Base-by-base conservation (phyloP, 2,888 invertebrate species). In the Caenorhabditis sp. region DNA sequence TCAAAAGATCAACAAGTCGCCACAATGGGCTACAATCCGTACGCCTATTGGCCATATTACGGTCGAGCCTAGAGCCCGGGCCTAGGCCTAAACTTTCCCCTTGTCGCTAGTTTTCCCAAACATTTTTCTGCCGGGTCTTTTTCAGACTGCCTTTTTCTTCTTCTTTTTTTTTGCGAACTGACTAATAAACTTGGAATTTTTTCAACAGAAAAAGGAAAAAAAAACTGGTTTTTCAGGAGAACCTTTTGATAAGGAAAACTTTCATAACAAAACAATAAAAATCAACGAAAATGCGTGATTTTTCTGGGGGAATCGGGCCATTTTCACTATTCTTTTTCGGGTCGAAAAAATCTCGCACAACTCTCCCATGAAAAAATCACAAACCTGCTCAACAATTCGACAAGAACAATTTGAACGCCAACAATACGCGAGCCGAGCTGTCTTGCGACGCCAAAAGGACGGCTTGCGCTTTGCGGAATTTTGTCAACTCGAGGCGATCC, bases 11-110 rank as follows among this genome's bases (percentile, higher is more conserved):
- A 84, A 62, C 84, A 84, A 62, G 72, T 85, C 57, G 81, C 81
- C 58, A 81, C 82, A 21, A 81, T 83, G 77, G 81, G 75, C 58
- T 85, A 85, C 79, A 83, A 84, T 72, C 83, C 85, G 37, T 84
- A 85, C 77, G 83, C 81, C 50, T 85, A 85, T 73, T 85, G 84
- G 84, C 84, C 84, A 36, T 85, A 85, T 67, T 85, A 85, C 69
- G 84, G 84, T 69, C 71, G 84, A 49, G 76, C 78, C 54, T 82
- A 83, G 43, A 17, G 14, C 1, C 51, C 51, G 2, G 14, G 14
- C 43, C 17, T 43, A 43, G 26, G 12, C 27, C 27, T 55, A 26
- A 26, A 55, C n/a, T n/a, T n/a, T n/a, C n/a, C n/a, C n/a, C n/a
- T n/a, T n/a, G n/a, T n/a, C n/a, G n/a, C n/a, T n/a, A n/a, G n/a